Base-by-base conservation (phyloP, 2,888 invertebrate species). In the Lepetodrilus schrolli region DNA sequence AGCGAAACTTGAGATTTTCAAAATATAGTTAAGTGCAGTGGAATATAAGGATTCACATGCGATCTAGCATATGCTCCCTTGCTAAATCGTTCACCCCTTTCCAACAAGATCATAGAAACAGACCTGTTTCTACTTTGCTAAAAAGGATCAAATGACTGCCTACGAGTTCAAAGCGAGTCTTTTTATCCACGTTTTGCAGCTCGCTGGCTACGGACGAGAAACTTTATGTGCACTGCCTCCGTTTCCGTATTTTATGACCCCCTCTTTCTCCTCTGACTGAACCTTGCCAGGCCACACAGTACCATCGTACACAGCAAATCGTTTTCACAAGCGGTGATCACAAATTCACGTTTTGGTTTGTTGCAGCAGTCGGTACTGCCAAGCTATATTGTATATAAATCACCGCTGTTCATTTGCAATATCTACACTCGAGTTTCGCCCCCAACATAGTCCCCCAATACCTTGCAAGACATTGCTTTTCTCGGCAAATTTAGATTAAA, bases 61-160 rank as follows among this genome's bases (percentile, higher is more conserved):
- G 58, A 34, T 34, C 34, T 58, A 34, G 58, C 58, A 58, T 48
- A 30, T 58, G 58, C 58, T 34, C 58, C 34, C 58, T 4, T 58
- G 8, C n/a, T 10, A 58, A 58, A 30, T 58, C 58, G 58, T 58
- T 8, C 58, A n/a, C n/a, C n/a, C 34, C 58, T 58, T 58, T 58
- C 58, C 30, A 58, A 58, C 58, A 26, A 26, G 58, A 58, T 58
- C 58, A 58, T 58, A 58, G 58, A 58, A 58, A 58, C 58, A 58
- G 58, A 58, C 34, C 26, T 34, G 34, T 30, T 58, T 58, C 17
- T 34, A 10, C 4, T 17, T 7, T 58, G 26, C 7, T 26, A 58
- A 58, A 30, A 34, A 30, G 58, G 21, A 58, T 10, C 26, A 30
- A 26, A 58, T 58, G 30, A 30, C 58, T 17, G 10, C 34, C 23